Evolutionary conservation across 2,113 vertebrate genomes (phyloP).

Genomic region (Rhombomys opimus): DNA sequence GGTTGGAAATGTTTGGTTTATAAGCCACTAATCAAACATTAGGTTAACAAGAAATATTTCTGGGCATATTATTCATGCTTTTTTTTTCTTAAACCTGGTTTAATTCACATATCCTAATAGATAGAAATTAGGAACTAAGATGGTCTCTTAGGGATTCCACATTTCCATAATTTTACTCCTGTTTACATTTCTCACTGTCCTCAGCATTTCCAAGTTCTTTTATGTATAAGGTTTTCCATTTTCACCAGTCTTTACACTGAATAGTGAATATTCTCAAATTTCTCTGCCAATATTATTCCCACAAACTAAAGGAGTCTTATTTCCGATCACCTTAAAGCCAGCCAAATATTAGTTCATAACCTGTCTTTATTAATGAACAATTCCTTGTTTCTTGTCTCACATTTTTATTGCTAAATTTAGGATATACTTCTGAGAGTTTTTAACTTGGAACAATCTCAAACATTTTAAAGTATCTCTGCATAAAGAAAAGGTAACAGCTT

Average conservation of each 20-base stretch:
- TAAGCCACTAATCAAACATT: neutral
- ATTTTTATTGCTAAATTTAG: neutral
- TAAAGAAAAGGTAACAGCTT: neutral
- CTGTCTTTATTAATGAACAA: neutral
- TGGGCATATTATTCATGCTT: neutral
- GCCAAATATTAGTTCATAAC: neutral
- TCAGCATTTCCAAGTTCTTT: constrained; percentile 7
- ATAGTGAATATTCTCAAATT: neutral
- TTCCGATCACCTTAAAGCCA: neutral
- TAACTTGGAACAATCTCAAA: neutral
- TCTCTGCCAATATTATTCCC: neutral
- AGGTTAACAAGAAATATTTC: neutral
- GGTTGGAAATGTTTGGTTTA: neutral
- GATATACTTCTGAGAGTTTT: neutral
- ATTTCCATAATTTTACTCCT: neutral
- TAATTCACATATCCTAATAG: neutral
- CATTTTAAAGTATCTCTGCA: neutral
- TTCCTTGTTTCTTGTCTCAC: neutral
- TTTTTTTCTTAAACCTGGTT: neutral
- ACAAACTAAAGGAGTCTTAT: neutral
- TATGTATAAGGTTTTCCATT: neutral
- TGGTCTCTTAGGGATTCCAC: neutral
- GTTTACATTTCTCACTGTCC: neutral
- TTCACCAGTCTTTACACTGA: neutral
- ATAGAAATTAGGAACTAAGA: neutral